A percentile compares a stretch with the other conserved stretches of the same genome.
Evolutionary conservation across 1,140 invertebrate genomes (phyloP).

Genomic region (Atta texana): DNA sequence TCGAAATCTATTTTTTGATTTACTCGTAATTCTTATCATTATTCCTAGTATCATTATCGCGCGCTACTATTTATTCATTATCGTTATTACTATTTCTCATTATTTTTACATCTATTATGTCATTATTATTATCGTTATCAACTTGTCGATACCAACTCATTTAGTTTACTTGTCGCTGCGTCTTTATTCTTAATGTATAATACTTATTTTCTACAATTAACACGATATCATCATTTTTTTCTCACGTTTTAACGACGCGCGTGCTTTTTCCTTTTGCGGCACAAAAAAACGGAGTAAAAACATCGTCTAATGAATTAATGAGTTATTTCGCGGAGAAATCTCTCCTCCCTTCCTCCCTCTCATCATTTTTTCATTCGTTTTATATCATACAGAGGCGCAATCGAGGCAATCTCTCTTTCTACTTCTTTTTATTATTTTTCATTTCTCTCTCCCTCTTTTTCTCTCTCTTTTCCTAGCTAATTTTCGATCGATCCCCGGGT

Average conservation of each 20-base stretch:
- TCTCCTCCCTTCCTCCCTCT: not conserved
- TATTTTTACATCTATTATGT: not conserved
- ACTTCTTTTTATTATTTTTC: not conserved
- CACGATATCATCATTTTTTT: slow-evolving; percentile 5
- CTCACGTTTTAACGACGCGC: not conserved
- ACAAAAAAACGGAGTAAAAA: slow-evolving; percentile 21
- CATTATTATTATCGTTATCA: slow-evolving; percentile 24
- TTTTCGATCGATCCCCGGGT: slow-evolving; percentile 36
- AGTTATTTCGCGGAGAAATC: slow-evolving; percentile 21
- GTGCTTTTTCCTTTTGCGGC: not conserved
- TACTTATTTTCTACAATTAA: slow-evolving; percentile 16
- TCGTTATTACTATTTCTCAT: slow-evolving; percentile 3
- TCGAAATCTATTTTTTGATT: slow-evolving; percentile 28
- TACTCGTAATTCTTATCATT: not conserved
- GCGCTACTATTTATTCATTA: slow-evolving; percentile 36
- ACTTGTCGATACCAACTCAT: not conserved
- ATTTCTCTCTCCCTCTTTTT: slow-evolving; percentile 4
- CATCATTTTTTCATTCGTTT: not conserved
- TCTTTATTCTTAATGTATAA: slow-evolving; percentile 9
- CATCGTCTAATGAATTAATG: slow-evolving; percentile 26
- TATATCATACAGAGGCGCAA: slow-evolving; percentile 26
- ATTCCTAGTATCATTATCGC: slow-evolving; percentile 33
- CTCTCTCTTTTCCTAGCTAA: slow-evolving; percentile 19
- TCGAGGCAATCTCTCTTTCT: slow-evolving; percentile 13
- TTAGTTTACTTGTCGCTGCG: not conserved